phyloP scores from a whole-genome alignment of 2,888 invertebrate species.

The Aelia acuminata region DNA sequence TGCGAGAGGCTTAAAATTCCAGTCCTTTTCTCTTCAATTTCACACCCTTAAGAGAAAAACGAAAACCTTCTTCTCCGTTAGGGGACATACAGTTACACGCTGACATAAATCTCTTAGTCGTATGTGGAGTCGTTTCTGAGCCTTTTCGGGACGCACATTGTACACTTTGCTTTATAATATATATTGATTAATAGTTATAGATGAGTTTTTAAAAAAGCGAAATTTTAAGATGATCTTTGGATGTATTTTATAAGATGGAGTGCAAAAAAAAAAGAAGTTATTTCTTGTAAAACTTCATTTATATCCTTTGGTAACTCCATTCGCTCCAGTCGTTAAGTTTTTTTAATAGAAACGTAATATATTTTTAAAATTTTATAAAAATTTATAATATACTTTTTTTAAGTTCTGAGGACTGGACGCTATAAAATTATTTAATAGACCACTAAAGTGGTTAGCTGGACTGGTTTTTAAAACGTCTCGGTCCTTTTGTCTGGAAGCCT shows the following conservation, averaged over 20 bases:
- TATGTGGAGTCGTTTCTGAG: too few relatives aligned
- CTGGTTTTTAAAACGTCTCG: neutral
- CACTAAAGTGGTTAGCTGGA: neutral
- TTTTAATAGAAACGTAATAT: constrained; percentile 10
- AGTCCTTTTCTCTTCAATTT: too few relatives aligned
- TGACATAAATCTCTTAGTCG: too few relatives aligned
- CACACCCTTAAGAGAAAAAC: too few relatives aligned
- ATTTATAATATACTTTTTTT: constrained; percentile 6
- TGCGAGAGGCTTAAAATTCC: too few relatives aligned
- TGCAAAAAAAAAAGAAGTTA: neutral
- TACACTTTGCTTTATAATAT: too few relatives aligned
- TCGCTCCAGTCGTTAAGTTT: constrained; percentile 6
- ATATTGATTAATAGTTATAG: too few relatives aligned
- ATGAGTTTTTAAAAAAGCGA: neutral
- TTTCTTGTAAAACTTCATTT: neutral
- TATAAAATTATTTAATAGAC: constrained; percentile 17
- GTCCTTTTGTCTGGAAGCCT: neutral
- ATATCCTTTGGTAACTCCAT: too few relatives aligned
- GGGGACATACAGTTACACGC: too few relatives aligned
- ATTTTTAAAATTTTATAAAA: constrained; percentile 15
- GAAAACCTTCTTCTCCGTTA: too few relatives aligned
- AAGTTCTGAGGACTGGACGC: neutral
- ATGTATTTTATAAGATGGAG: neutral
- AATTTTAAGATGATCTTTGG: neutral
- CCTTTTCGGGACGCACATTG: too few relatives aligned